Conservation (phyloP, 2,888 invertebrate genomes). For the Conomelus anceps region DNA sequence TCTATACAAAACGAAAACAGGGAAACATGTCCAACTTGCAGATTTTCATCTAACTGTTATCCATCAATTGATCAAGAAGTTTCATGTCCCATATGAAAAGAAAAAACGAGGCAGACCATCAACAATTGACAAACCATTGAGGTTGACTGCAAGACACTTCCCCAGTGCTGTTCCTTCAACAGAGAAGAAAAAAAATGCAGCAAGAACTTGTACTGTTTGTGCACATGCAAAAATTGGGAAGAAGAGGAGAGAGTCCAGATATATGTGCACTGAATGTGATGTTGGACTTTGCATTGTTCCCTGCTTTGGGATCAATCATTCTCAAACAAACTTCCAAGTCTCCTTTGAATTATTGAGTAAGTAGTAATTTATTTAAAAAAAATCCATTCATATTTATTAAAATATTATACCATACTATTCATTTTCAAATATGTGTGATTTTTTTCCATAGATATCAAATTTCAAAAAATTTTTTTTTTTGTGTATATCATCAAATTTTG, state of each 20-base stretch:
- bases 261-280: slow-evolving; percentile 10
- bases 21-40: neutral
- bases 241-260: slow-evolving; percentile 5
- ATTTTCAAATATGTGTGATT: no score
- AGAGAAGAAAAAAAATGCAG: slow-evolving; percentile 10
- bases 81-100: neutral
- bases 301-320: slow-evolving; percentile 13
- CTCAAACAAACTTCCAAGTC: slow-evolving; percentile 14
- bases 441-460: no score
- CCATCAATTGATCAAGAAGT: neutral
- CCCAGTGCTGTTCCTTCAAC: neutral
- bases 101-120: neutral
- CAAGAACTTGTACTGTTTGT: neutral
- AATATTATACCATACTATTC: no score
- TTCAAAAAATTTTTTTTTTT: no score
- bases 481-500: no score
- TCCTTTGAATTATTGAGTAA: no score
- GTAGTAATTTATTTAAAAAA: no score
- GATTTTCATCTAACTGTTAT: neutral
- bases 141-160: neutral
- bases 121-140: neutral
- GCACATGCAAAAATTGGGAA: neutral
- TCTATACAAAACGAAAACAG: neutral
- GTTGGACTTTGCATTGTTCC: slow-evolving; percentile 11
- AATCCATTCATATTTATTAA: no score